A percentile compares a stretch with the other conserved stretches of the same genome.
phyloP scores from a whole-genome alignment of 2,888 invertebrate genomes.

The Boloria euphrosyne region DNA sequence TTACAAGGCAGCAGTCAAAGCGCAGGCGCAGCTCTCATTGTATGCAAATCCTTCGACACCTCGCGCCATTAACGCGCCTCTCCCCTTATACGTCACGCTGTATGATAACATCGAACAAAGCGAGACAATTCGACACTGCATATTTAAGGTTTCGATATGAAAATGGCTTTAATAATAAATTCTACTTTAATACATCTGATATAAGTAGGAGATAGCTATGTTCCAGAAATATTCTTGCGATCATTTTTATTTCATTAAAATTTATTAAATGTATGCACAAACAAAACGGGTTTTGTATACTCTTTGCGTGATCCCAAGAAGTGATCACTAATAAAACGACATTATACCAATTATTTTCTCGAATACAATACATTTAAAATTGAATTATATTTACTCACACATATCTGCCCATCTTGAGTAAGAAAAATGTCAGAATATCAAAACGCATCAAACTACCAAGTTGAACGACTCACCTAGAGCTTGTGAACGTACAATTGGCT shows the following conservation, averaged over 20 bases:
- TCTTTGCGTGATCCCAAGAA: too few relatives aligned
- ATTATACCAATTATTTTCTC: too few relatives aligned
- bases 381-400: too few relatives aligned
- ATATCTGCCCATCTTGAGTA: too few relatives aligned
- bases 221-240: neutral
- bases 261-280: too few relatives aligned
- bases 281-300: too few relatives aligned
- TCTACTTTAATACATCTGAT: neutral
- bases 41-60: slow-evolving; percentile 54
- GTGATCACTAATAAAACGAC: too few relatives aligned
- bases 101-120: slow-evolving; percentile 25
- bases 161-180: neutral
- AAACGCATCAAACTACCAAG: neutral
- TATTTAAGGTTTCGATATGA: slow-evolving; percentile 7
- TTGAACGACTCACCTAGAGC: neutral
- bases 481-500: slow-evolving; percentile 33
- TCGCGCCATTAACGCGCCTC: slow-evolving; percentile 36
- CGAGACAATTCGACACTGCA: slow-evolving; percentile 16
- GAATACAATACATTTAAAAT: too few relatives aligned
- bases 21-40: slow-evolving; percentile 48
- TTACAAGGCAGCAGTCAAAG: slow-evolving; percentile 25
- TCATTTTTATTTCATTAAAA: too few relatives aligned
- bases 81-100: slow-evolving; percentile 31
- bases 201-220: neutral
- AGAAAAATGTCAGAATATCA: too few relatives aligned